phyloP scores from a whole-genome alignment of 2,797 vertebrate species.

The Buceros bicornis region DNA sequence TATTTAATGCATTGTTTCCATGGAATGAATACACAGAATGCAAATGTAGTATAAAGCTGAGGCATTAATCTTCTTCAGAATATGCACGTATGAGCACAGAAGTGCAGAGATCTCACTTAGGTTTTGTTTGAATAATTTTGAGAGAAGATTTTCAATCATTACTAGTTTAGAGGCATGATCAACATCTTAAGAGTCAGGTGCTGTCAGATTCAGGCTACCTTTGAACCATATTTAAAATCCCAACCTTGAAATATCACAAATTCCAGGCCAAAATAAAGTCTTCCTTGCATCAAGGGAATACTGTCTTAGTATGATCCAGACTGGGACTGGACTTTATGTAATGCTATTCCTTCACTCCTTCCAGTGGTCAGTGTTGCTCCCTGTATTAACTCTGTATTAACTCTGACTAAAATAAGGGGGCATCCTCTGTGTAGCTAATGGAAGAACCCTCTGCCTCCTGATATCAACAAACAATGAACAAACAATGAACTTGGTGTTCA shows the following conservation, averaged over 20 bases:
- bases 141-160: constrained; percentile 56
- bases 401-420: not conserved
- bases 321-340: not conserved
- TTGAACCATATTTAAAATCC: not conserved
- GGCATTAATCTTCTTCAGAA: constrained; percentile 54
- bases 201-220: not conserved
- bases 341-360: not conserved
- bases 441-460: not conserved
- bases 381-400: not conserved
- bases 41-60: constrained; percentile 54
- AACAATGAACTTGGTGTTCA: not conserved
- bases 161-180: not conserved
- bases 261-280: not conserved
- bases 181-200: not conserved
- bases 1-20: constrained; percentile 69
- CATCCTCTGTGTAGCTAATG: not conserved
- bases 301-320: not conserved
- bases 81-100: constrained; percentile 17
- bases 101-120: constrained; percentile 47
- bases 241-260: not conserved
- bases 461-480: not conserved
- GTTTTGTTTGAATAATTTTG: constrained; percentile 6
- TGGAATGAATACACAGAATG: constrained; percentile 42
- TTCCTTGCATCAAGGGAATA: not conserved
- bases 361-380: not conserved